Evolutionary conservation across 2,113 vertebrate genomes (phyloP).

Genomic region (Pimephales promelas): DNA sequence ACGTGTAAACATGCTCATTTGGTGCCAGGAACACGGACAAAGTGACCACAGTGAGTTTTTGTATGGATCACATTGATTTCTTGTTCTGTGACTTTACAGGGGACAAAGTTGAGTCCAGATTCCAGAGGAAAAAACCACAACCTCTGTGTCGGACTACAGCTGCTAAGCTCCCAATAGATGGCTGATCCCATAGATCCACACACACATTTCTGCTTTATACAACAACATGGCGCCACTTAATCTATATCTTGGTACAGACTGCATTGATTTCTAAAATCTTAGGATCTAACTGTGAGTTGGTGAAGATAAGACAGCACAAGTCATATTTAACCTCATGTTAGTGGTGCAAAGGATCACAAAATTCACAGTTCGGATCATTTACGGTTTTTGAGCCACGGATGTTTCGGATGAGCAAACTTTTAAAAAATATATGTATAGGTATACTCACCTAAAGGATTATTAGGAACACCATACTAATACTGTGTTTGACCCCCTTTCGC

Average conservation of each 20-base stretch:
- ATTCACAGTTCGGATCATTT: too few relatives aligned
- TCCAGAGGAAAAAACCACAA: not conserved
- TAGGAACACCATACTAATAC: too few relatives aligned
- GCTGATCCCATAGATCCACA: conserved; percentile 5
- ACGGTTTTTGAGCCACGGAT: too few relatives aligned
- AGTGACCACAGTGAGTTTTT: conserved; percentile 16
- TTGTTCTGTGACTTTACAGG: conserved; percentile 34
- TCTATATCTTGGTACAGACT: conserved; percentile 16
- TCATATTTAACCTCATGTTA: not conserved
- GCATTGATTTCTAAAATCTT: conserved; percentile 15
- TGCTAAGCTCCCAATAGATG: conserved; percentile 27
- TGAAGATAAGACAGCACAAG: not conserved
- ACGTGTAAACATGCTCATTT: not conserved
- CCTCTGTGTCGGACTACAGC: conserved; percentile 42
- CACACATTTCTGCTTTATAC: conserved; percentile 11
- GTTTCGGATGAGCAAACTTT: too few relatives aligned
- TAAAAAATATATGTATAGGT: too few relatives aligned
- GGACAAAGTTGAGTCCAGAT: conserved; percentile 64
- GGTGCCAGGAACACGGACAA: conserved; percentile 1
- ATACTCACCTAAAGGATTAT: too few relatives aligned
- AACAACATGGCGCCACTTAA: conserved; percentile 17
- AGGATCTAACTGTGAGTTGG: not conserved
- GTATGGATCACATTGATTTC: conserved; percentile 59
- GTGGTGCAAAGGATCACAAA: too few relatives aligned
- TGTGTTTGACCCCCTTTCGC: too few relatives aligned